Percentiles rank a stretch among this genome's conserved stretches.
phyloP scores from a whole-genome alignment of 2,888 invertebrate species.

The Ophioninae sp. region DNA sequence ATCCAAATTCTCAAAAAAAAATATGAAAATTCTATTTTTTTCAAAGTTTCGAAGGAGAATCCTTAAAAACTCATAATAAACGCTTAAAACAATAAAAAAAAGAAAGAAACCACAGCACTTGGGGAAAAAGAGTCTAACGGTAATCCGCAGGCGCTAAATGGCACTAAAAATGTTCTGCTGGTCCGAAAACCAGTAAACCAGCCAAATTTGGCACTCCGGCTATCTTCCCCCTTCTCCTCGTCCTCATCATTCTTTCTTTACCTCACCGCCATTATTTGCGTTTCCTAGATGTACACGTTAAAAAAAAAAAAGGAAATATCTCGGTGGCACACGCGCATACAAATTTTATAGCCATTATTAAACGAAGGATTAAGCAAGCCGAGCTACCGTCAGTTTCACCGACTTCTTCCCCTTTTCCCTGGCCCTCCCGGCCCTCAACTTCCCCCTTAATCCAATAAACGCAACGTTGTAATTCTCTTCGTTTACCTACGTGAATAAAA shows the following conservation, averaged over 20 bases:
- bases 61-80: no score
- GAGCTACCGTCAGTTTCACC: conserved; percentile 64
- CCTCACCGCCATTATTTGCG: background rate
- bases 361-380: conserved; percentile 52
- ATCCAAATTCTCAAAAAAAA: no score
- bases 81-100: background rate
- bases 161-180: background rate
- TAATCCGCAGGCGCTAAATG: background rate
- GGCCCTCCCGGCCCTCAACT: no score
- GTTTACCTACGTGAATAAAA: conserved; percentile 62
- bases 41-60: no score
- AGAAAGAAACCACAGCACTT: background rate
- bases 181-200: background rate
- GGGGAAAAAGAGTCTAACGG: background rate
- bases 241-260: background rate
- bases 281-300: background rate
- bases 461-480: conserved; percentile 54
- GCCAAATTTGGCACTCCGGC: background rate
- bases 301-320: conserved; percentile 7
- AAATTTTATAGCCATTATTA: conserved; percentile 65
- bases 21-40: no score
- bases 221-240: background rate
- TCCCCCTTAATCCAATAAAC: conserved; percentile 69
- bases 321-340: conserved; percentile 21
- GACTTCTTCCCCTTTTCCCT: background rate